Evolutionary conservation across 2,113 vertebrate species (phyloP).

Genomic region (Opisthocomus hoazin): DNA sequence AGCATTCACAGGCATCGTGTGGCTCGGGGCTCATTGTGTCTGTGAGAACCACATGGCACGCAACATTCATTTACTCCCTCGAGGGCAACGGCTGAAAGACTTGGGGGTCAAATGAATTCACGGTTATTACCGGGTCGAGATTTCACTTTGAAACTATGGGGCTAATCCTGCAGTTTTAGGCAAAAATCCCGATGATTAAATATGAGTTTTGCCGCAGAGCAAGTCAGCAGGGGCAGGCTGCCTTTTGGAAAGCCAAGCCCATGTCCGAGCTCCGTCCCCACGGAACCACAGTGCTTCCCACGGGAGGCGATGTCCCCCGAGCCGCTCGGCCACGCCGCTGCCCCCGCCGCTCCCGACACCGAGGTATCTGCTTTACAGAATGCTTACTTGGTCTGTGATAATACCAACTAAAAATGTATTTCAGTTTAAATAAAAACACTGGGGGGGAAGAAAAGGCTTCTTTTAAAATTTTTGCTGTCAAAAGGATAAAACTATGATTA

Average conservation of each 20-base stretch:
- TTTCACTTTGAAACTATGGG: not conserved
- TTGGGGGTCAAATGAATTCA: slow-evolving; percentile 34
- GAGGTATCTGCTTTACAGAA: not conserved
- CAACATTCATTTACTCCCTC: slow-evolving; percentile 43
- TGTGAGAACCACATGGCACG: slow-evolving; percentile 47
- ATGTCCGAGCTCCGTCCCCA: not conserved
- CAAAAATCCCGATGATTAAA: not conserved
- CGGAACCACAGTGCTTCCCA: not conserved
- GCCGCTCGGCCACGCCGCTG: rapidly evolving
- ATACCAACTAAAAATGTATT: not conserved
- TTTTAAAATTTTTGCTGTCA: not conserved
- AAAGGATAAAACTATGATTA: not conserved
- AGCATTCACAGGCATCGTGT: slow-evolving; percentile 35
- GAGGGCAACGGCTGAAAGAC: slow-evolving; percentile 20
- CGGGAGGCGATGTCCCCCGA: rapidly evolving
- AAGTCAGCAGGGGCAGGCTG: not conserved
- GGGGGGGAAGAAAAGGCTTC: not conserved
- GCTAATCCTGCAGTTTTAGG: slow-evolving; percentile 19
- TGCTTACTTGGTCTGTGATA: not conserved
- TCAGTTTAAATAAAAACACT: not conserved
- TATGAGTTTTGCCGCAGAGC: not conserved
- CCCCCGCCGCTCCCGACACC: not conserved
- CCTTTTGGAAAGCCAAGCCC: not conserved
- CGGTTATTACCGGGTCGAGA: not conserved
- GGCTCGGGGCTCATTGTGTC: not conserved